Evolutionary conservation across 92 coral and sea anemone species (phyloP), one percentile per base, ranked within the genome.

Genomic region (Porites divaricata): DNA sequence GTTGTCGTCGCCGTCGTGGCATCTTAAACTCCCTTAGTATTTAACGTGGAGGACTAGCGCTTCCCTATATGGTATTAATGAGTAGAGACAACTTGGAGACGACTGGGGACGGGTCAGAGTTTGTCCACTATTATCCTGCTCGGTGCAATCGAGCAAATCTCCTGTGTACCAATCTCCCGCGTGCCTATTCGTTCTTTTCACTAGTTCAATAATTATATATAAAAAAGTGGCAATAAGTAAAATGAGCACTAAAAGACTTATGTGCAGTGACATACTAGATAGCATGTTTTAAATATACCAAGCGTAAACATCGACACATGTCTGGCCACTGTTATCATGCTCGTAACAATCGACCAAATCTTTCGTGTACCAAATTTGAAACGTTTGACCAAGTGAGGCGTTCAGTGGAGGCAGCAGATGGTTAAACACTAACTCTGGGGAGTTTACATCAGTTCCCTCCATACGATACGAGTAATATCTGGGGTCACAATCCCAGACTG

Each of bases 221-320:
- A 35, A 35, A 35, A 5, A 35, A 35, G 45, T 35, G 6, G 6
- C 45, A 35, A 4, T 0, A 35, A 35, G 45, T 35, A 35, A 35
- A 35, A 35, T 35, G 4, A 35, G 45, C 45, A 0, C 45, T 35
- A 6, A 35, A 35, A 35, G 45, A 35, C 45, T 35, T 35, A 35
- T 0, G 45, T 35, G 45, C 0, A 35, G 45, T 35, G 45, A 35
- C 45, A 4, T 35, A 35, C 45, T 35, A 35, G 45, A 35, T 0
- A 35, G 45, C 45, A 35, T 35, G 45, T 4, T 63, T 63, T 64
- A 22, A 4, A 63, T 51, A 9, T 58, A 76, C 8, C 26, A 23
- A 19, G 68, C 68, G 67, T 22, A 76, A 4, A 76, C 81, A 59
- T 76, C 81, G 25, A 50, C 22, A 45, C 81, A 76, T 3, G 51